Conservation (phyloP, 2,113 vertebrate genomes). For the Anas platyrhynchos region DNA sequence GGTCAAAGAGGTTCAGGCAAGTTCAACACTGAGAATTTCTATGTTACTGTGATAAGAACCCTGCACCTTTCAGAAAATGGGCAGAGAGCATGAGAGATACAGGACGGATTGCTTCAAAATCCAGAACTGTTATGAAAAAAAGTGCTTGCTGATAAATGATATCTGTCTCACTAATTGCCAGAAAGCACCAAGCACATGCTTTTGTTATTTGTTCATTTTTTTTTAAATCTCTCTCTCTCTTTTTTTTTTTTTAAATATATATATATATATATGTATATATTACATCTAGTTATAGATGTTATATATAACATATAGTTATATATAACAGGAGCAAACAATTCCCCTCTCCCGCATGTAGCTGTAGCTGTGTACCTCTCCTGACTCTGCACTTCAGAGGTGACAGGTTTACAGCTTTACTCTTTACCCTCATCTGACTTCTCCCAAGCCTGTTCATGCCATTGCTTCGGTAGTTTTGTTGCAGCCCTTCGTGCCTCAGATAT, state of each 20-base stretch:
- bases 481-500: neutral
- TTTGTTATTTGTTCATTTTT: neutral
- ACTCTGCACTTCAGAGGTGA: neutral
- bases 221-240: neutral
- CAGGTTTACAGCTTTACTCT: neutral
- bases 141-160: neutral
- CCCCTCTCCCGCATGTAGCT: fast-evolving
- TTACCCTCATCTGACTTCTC: neutral
- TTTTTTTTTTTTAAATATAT: neutral
- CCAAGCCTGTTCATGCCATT: neutral
- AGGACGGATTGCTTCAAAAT: neutral
- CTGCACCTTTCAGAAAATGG: neutral
- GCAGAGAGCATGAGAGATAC: neutral
- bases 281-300: no score
- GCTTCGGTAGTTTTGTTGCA: neutral
- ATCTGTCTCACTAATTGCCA: neutral
- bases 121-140: neutral
- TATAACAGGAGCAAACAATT: neutral
- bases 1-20: neutral
- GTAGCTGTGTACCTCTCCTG: neutral
- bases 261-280: no score
- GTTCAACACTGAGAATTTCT: neutral
- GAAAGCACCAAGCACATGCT: neutral
- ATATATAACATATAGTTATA: no score
- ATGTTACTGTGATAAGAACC: neutral